Conservation (phyloP, 2,888 invertebrate genomes). For the Lochmaea crataegi region DNA sequence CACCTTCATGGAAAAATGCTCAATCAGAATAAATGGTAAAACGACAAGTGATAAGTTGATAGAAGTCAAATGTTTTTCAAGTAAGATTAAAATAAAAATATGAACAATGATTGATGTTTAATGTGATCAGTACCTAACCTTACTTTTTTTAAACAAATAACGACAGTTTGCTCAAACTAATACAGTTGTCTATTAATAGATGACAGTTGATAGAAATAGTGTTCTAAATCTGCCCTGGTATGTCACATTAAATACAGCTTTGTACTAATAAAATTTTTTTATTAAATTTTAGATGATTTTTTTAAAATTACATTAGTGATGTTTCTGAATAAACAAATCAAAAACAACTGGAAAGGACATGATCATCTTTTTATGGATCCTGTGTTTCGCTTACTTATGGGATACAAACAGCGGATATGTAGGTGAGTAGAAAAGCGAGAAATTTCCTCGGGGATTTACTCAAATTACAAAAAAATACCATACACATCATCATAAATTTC, state of each 20-base stretch:
- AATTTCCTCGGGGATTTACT: neutral
- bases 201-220: too few species aligned
- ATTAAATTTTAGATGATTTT: conserved; percentile 31
- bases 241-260: too few species aligned
- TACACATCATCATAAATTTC: too few species aligned
- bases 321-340: conserved; percentile 49
- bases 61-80: neutral
- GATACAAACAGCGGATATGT: conserved; percentile 47
- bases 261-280: neutral
- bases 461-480: too few species aligned
- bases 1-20: neutral
- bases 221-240: too few species aligned
- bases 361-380: conserved; percentile 47
- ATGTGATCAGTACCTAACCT: too few species aligned
- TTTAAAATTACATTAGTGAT: conserved; percentile 49
- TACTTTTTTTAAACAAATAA: too few species aligned
- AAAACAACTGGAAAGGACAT: conserved; percentile 47
- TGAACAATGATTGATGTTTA: too few species aligned
- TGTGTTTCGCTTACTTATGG: conserved; percentile 47
- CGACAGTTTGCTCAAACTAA: too few species aligned
- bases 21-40: neutral
- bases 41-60: neutral
- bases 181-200: too few species aligned
- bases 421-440: conserved; percentile 43
- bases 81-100: neutral